Percentiles rank a stretch among this genome's conserved stretches.
These are phyloP conservation scores for Listronotus oregonensis DNA, from an alignment of 1,140 invertebrate genomes.

Conservation along the genomic window DNA sequence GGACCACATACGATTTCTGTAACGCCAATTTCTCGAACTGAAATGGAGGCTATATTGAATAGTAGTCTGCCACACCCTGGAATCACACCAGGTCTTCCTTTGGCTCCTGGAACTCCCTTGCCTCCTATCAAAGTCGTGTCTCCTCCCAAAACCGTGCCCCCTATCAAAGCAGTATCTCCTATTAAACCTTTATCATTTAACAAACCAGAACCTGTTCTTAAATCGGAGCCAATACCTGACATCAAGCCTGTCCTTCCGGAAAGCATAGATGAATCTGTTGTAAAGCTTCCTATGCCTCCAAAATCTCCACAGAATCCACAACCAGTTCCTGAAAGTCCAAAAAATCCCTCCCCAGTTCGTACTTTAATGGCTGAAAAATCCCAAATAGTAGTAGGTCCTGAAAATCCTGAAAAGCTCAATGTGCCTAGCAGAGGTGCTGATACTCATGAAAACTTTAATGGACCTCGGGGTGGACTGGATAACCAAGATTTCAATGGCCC, in stretches of 20 bases:
- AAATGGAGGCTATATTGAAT: constrained; percentile 55
- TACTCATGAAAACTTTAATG: neutral
- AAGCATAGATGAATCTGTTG: neutral
- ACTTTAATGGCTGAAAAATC: neutral
- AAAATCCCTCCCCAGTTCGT: constrained; percentile 13
- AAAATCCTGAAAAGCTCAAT: no score
- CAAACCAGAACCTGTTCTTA: neutral
- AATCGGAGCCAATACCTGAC: neutral
- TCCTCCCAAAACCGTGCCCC: no score
- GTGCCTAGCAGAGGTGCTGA: no score
- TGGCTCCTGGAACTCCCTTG: constrained; percentile 17
- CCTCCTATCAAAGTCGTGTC: constrained; percentile 5
- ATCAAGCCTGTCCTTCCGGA: neutral
- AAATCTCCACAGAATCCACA: neutral
- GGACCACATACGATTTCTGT: constrained; percentile 70
- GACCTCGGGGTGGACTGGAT: neutral
- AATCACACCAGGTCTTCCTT: neutral
- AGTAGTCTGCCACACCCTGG: constrained; percentile 21
- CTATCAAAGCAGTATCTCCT: no score
- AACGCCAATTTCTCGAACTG: constrained; percentile 66
- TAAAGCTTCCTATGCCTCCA: neutral
- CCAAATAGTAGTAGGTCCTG: neutral
- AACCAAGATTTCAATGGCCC: neutral
- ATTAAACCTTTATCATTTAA: no score
- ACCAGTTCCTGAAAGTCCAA: neutral